A percentile compares a stretch with the other conserved stretches of the same genome.
phyloP scores from a whole-genome alignment of 1,140 invertebrate species.

The Centruroides sculpturatus region DNA sequence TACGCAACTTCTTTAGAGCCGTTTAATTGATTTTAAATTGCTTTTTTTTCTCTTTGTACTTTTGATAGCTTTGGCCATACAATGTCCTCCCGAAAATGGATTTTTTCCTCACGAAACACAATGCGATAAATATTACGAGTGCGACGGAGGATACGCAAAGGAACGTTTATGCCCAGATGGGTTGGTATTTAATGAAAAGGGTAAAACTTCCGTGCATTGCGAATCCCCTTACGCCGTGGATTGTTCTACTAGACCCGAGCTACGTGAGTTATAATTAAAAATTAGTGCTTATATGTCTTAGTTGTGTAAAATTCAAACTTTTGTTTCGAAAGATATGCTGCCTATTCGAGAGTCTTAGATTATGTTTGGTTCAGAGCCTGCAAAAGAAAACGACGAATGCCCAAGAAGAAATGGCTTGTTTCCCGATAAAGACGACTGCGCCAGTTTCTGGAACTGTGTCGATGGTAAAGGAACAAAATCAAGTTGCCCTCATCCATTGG shows the following conservation, averaged over 20 bases:
- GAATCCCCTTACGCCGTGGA: conserved; percentile 64
- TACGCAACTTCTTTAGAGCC: no score
- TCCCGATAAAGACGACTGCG: conserved; percentile 64
- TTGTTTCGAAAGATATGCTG: no score
- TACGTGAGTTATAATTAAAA: conserved; percentile 46
- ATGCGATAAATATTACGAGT: conserved; percentile 69
- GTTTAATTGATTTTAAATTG: no score
- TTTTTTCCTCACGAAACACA: conserved; percentile 58
- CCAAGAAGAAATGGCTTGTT: conserved; percentile 66
- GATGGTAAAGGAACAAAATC: conserved; percentile 63
- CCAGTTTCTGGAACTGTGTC: conserved; percentile 77
- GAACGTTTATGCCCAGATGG: conserved; percentile 64
- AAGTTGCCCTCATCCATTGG: conserved; percentile 61
- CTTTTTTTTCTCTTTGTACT: no score
- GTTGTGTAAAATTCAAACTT: no score
- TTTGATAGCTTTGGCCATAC: no score
- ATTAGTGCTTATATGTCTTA: no score
- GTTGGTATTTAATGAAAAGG: conserved; percentile 53
- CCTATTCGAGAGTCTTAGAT: neutral
- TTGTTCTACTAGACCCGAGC: conserved; percentile 52
- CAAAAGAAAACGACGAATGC: conserved; percentile 17
- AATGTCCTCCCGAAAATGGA: conserved; percentile 27
- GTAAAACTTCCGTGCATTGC: conserved; percentile 44
- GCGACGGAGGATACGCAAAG: conserved; percentile 44
- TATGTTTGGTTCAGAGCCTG: conserved; percentile 8